phyloP scores from a whole-genome alignment of 2,113 vertebrate genomes.

The Scortum barcoo region DNA sequence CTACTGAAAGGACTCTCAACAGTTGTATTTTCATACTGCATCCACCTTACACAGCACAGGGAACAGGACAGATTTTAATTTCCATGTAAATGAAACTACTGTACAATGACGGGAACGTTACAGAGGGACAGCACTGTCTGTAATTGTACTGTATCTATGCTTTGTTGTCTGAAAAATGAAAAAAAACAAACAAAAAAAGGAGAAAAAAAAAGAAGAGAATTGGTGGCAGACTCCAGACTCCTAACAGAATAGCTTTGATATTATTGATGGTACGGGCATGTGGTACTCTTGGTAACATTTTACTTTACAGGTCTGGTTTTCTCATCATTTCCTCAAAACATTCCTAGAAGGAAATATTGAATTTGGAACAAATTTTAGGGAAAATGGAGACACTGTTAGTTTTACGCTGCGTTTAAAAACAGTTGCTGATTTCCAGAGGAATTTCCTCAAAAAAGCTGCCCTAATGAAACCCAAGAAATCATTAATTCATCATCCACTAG shows the following conservation, averaged over 20 bases:
- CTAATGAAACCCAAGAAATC: not conserved
- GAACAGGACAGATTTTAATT: slow-evolving; percentile 45
- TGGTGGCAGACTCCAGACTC: slow-evolving; percentile 48
- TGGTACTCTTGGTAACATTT: slow-evolving; percentile 46
- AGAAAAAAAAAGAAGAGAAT: slow-evolving; percentile 17
- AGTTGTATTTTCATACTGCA: slow-evolving; percentile 54
- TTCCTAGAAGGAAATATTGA: not conserved
- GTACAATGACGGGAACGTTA: slow-evolving; percentile 52
- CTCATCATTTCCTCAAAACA: slow-evolving; percentile 9
- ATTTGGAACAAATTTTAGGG: not conserved
- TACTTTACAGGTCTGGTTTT: slow-evolving; percentile 37
- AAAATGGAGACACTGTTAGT: not conserved
- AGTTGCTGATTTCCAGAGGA: not conserved
- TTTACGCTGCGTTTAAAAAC: not conserved
- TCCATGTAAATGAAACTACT: slow-evolving; percentile 67
- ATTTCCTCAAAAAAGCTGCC: not conserved
- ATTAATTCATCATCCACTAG: not conserved
- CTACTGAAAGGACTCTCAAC: slow-evolving; percentile 33
- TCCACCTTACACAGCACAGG: slow-evolving; percentile 29
- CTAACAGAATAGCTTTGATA: slow-evolving; percentile 58
- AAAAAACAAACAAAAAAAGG: slow-evolving; percentile 36
- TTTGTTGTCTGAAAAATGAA: slow-evolving; percentile 62
- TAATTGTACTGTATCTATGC: slow-evolving; percentile 61
- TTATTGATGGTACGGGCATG: slow-evolving; percentile 59
- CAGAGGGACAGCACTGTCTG: slow-evolving; percentile 66